Base-by-base conservation (phyloP, 2,888 invertebrate species). In the Sinhomidia bicolor region DNA sequence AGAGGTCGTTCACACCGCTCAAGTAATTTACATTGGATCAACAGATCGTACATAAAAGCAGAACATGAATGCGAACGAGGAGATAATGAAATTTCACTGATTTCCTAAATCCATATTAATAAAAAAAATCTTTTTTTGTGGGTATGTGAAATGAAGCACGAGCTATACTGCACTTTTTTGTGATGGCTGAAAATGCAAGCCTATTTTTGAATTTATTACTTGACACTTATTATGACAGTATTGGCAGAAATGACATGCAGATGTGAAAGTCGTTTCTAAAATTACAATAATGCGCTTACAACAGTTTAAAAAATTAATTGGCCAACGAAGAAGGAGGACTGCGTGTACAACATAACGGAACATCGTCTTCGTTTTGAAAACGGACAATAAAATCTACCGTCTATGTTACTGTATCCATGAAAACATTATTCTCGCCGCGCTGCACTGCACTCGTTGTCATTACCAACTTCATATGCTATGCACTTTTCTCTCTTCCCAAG, bases 91-190 rank as follows among this genome's bases (percentile, higher is more conserved):
- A 47, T 74, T 74, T 74, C 74, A 74, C 74, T 60, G 26, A 80
- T 60, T 80, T 23, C 80, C 80, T 44, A 57, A 60, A 80, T 80
- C 60, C 80, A 80, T n/a, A n/a, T n/a, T 80, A 80, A 36, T 62
- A 65, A 29, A 32, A 36, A 65, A n/a, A 62, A 29, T 62, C 62
- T 1, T 14, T n/a, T 14, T 62, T 29, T 62, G 62, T 23, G 29
- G 14, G n/a, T n/a, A n/a, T n/a, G 60, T 29, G 26, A 9, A 5
- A 3, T 60, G 23, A 9, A 26, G 14, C 26, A 60, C 9, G 26
- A 57, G 12, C 10, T 36, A n/a, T n/a, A n/a, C n/a, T n/a, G n/a
- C n/a, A n/a, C n/a, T n/a, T n/a, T n/a, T n/a, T n/a, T n/a, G n/a
- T n/a, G n/a, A n/a, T n/a, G n/a, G n/a, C n/a, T n/a, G n/a, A n/a